phyloP scores from a whole-genome alignment of 2,888 invertebrate genomes.

The Morinoia aosen region DNA sequence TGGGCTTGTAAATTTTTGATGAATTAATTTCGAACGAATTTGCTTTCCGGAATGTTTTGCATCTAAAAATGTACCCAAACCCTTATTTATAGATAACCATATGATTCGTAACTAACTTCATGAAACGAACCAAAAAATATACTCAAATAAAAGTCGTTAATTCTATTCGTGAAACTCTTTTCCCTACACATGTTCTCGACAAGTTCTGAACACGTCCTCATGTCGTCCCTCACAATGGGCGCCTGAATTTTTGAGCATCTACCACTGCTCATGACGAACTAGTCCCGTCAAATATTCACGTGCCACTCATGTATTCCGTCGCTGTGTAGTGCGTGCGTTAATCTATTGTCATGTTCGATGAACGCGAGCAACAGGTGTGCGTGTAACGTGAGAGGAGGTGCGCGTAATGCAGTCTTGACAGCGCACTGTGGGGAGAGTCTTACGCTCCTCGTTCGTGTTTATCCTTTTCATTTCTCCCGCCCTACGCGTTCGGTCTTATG shows the following conservation, averaged over 20 bases:
- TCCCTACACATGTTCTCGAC: background rate
- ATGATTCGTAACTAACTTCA: no score
- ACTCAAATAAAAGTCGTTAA: no score
- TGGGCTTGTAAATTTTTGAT: background rate
- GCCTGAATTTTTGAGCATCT: background rate
- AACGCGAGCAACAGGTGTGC: slow-evolving; percentile 8
- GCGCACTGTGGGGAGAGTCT: background rate
- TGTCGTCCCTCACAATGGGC: background rate
- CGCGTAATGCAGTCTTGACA: slow-evolving; percentile 27
- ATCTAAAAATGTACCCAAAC: background rate
- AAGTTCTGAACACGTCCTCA: background rate
- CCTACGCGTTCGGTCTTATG: background rate
- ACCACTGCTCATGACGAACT: background rate
- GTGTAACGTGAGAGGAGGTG: background rate
- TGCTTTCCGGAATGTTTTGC: background rate
- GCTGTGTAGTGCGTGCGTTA: background rate
- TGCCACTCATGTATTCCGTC: background rate
- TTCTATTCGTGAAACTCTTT: no score
- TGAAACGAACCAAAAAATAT: no score
- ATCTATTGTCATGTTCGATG: background rate
- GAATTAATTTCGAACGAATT: background rate
- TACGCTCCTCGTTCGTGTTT: background rate
- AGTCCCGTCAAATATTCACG: background rate
- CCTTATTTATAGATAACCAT: no score
- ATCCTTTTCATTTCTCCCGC: background rate